These are phyloP conservation scores for Diploscapter pachys DNA, from an alignment of 1,140 invertebrate species.

Conservation along the genomic window DNA sequence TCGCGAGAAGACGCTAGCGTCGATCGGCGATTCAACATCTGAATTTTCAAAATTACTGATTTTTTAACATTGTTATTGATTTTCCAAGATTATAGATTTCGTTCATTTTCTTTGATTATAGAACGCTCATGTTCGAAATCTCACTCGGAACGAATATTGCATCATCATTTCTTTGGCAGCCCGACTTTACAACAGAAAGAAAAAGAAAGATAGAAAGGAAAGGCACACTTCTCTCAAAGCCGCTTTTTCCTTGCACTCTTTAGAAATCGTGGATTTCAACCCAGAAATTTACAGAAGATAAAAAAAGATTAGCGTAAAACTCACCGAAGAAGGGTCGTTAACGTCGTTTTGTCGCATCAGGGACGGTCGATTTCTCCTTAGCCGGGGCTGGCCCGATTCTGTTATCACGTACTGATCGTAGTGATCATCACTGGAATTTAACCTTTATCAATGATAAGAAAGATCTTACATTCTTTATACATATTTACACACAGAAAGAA, in stretches of 20 bases:
- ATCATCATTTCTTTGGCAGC: too few relatives aligned
- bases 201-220: constrained; percentile 4
- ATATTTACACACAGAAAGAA: too few relatives aligned
- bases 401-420: constrained; percentile 54
- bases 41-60: constrained; percentile 19
- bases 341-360: constrained; percentile 56
- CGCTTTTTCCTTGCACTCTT: neutral
- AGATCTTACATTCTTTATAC: too few relatives aligned
- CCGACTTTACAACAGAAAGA: constrained; percentile 5
- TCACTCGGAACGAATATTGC: too few relatives aligned
- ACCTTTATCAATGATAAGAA: too few relatives aligned
- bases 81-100: too few relatives aligned
- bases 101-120: too few relatives aligned
- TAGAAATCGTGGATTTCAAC: neutral
- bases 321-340: constrained; percentile 23
- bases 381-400: constrained; percentile 24
- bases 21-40: constrained; percentile 51
- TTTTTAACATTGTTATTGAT: neutral
- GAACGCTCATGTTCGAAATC: too few relatives aligned
- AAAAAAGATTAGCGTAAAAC: constrained; percentile 6
- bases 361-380: constrained; percentile 51
- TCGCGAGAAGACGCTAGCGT: constrained; percentile 36
- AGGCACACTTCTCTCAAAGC: neutral
- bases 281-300: neutral
- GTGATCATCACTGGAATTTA: constrained; percentile 51